Base-by-base conservation (phyloP, 2,888 invertebrate genomes). In the Lathronympha strigana region DNA sequence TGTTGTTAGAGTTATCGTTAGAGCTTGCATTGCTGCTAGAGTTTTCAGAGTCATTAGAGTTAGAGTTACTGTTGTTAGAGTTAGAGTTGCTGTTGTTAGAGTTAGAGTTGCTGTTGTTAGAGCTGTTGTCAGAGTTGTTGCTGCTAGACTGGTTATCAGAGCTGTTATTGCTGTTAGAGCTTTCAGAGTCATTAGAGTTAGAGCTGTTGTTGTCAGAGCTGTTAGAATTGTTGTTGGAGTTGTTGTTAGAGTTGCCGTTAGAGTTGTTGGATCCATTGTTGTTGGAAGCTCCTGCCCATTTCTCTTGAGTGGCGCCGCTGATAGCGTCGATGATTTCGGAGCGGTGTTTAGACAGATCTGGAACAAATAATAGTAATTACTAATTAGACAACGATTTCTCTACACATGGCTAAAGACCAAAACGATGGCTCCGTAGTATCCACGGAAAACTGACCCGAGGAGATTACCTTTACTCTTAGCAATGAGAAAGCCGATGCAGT, bases 291-390 rank as follows among this genome's bases (percentile, higher is more conserved):
- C 47, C 47, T 1, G n/a, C 23, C 58, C 47, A 47, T 11, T 36
- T 8, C 3, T 47, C 45, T 33, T 47, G 21, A 1, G 11, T 47
- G 15, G 47, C 8, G 2, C 19, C 47, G 9, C 13, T 45, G 21
- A 47, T 17, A 0, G 21, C 31, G 6, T 13, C 5, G 4, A 15
- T 5, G 19, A 58, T 58, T 11, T 47, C 9, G 4, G 4, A 0
- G 0, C 58, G 45, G 58, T 47, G 23, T 15, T 45, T 21, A 13
- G 47, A 33, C 1, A 58, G 36, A 23, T 58, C 58, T 58, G 23
- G 9, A 47, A 58, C 2, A 21, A 36, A 36, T 5, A 19, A 11
- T 25, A 19, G 9, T 13, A 33, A 6, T 53, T 13, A 11, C 8
- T 25, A 13, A 51, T 19, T 19, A 9, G 0, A 0, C 8, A 28